Conservation (phyloP, 2,113 vertebrate species). For the Sinocyclocheilus grahami region DNA sequence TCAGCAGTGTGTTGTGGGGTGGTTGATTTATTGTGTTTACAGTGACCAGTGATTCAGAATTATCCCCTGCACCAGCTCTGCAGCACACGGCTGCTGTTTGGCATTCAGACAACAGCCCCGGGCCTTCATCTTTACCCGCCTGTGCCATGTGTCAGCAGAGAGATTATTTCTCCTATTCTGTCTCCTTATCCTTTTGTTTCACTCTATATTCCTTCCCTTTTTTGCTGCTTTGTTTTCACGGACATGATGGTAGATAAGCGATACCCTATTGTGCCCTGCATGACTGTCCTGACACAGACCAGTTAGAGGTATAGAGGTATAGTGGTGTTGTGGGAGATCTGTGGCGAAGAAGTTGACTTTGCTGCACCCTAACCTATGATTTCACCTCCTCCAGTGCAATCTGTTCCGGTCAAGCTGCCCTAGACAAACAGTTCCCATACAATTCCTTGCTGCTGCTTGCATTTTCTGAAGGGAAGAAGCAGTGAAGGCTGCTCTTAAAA, state of each 20-base stretch:
- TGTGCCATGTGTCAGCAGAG: conserved; percentile 42
- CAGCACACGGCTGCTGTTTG: conserved; percentile 40
- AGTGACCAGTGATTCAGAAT: conserved; percentile 53
- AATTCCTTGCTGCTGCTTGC: neutral
- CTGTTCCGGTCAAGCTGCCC: neutral
- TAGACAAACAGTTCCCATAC: neutral
- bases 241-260: neutral
- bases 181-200: conserved; percentile 5
- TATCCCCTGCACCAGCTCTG: conserved; percentile 49
- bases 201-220: neutral
- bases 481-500: neutral
- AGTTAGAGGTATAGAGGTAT: neutral
- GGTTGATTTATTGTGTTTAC: conserved; percentile 61
- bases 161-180: conserved; percentile 16
- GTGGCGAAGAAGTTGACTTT: neutral
- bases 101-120: conserved; percentile 56
- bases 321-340: neutral
- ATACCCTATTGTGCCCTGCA: neutral
- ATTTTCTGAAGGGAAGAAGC: neutral
- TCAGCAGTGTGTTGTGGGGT: conserved; percentile 40
- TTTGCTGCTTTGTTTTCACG: conserved; percentile 16
- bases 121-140: conserved; percentile 57
- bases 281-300: neutral
- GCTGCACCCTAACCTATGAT: neutral
- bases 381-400: neutral